Conservation (phyloP, 2,113 vertebrate species). For the Calidris pugnax region DNA sequence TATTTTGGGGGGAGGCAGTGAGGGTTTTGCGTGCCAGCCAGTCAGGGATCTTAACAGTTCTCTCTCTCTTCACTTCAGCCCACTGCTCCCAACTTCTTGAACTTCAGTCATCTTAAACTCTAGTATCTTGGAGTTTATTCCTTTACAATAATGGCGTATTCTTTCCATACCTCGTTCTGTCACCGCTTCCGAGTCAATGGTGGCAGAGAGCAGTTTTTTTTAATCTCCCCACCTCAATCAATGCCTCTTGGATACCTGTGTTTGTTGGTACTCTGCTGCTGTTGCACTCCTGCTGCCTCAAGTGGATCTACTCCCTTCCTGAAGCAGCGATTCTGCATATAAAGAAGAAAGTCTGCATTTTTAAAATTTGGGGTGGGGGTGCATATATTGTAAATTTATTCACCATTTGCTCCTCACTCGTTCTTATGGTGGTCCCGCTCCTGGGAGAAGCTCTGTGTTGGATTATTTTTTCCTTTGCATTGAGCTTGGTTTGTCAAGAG, state of each 20-base stretch:
- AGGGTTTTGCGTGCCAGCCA: not conserved
- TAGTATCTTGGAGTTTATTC: not conserved
- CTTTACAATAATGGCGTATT: not conserved
- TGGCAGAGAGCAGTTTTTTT: not conserved
- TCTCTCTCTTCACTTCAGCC: not conserved
- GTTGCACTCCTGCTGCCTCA: not conserved
- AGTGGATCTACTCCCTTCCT: not conserved
- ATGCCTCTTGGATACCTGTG: not conserved
- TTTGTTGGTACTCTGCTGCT: not conserved
- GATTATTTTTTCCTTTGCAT: not conserved
- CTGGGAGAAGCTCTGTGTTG: not conserved
- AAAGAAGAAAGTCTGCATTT: not conserved
- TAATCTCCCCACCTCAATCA: not conserved
- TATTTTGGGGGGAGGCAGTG: not conserved
- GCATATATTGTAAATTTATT: not conserved
- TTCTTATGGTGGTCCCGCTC: not conserved
- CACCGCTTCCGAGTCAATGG: not conserved
- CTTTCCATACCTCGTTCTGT: not conserved
- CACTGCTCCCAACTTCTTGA: not conserved
- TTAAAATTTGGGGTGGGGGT: not conserved
- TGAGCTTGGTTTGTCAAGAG: not conserved
- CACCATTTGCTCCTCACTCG: not conserved
- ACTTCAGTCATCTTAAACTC: not conserved
- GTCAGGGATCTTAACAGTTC: not conserved
- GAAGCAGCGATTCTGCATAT: not conserved